Evolutionary conservation across 2,113 vertebrate genomes (phyloP).

Genomic region (Boleophthalmus pectinirostris): DNA sequence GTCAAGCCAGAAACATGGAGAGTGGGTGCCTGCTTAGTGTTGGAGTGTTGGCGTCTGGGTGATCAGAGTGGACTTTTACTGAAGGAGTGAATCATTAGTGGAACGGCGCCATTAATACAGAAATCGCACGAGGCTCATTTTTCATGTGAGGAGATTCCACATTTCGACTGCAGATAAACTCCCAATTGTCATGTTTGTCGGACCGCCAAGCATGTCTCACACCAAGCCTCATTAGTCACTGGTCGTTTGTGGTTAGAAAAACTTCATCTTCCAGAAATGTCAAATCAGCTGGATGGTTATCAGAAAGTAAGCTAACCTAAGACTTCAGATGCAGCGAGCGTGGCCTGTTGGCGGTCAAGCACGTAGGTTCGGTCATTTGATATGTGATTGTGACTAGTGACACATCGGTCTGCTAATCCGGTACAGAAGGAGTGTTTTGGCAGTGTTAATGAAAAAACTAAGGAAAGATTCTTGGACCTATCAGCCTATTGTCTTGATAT

Average conservation of each 20-base stretch:
- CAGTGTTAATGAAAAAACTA: conserved; percentile 16
- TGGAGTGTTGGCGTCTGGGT: conserved; percentile 17
- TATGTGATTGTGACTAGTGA: conserved; percentile 13
- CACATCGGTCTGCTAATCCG: conserved; percentile 21
- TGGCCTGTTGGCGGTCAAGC: conserved; percentile 11
- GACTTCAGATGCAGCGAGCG: background rate
- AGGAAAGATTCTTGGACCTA: conserved; percentile 22
- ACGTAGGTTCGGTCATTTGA: conserved; percentile 13
- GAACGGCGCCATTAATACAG: conserved; percentile 8
- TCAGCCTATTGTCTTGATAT: background rate
- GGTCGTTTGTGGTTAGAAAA: conserved; percentile 21
- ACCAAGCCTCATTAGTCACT: conserved; percentile 21
- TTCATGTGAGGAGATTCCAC: conserved; percentile 8
- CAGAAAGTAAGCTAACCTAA: background rate
- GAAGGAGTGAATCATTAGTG: conserved; percentile 25
- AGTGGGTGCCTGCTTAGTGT: conserved; percentile 43
- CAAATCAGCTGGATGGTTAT: conserved; percentile 17
- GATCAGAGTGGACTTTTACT: conserved; percentile 25
- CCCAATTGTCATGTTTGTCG: background rate
- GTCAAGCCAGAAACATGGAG: conserved; percentile 33
- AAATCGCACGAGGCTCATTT: conserved; percentile 4
- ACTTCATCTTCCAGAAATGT: conserved; percentile 25
- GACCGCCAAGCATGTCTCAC: conserved; percentile 15
- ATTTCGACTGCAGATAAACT: conserved; percentile 24
- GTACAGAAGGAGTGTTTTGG: conserved; percentile 25